These are phyloP conservation scores for Eurystomus gularis DNA, from an alignment of 2,113 vertebrate genomes.

Conservation along the genomic window DNA sequence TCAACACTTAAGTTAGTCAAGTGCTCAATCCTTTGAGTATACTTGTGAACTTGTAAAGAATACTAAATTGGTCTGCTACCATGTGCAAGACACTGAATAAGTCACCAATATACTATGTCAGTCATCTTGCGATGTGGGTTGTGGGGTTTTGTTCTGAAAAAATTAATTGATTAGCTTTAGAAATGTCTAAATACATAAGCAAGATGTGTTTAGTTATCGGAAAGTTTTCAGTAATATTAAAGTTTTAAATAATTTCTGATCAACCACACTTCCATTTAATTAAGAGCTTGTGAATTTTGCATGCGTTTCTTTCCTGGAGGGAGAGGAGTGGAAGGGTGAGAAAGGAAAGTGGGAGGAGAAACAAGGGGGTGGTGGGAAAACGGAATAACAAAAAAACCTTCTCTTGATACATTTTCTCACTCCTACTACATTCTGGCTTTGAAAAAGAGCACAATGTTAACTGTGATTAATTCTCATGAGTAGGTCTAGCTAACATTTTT, in stretches of 20 bases:
- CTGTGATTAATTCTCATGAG: slow-evolving; percentile 33
- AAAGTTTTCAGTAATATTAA: background rate
- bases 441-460: background rate
- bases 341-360: background rate
- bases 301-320: background rate
- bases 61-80: background rate
- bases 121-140: background rate
- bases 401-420: background rate
- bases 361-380: background rate
- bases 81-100: background rate
- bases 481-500: slow-evolving; percentile 1
- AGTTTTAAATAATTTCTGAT: background rate
- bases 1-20: background rate
- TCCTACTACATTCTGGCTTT: background rate
- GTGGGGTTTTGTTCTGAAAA: background rate
- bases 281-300: background rate
- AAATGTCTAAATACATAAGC: background rate
- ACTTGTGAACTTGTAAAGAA: background rate
- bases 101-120: background rate
- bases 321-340: background rate
- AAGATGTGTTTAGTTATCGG: background rate
- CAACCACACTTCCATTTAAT: background rate
- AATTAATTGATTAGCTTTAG: background rate
- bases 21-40: background rate
- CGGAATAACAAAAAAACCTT: background rate